A percentile compares a stretch with the other conserved stretches of the same genome.
Conservation (phyloP, 2,888 invertebrate species). For the Phyllotreta cruciferae region DNA sequence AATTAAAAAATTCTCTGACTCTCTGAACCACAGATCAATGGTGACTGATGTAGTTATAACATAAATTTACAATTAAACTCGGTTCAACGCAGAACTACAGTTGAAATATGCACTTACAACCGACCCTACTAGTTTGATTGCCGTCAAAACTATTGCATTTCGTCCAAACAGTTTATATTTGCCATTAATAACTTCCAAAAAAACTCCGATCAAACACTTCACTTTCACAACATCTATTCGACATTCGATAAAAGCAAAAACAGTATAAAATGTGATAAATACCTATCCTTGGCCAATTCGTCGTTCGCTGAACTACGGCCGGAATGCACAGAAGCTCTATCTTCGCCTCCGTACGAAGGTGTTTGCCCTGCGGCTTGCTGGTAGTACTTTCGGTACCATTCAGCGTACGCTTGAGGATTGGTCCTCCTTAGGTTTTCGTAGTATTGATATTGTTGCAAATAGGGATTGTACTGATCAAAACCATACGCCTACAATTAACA, state of each 20-base stretch:
- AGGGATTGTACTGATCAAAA: slow-evolving; percentile 67
- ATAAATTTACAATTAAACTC: too few relatives aligned
- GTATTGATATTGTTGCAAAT: slow-evolving; percentile 72
- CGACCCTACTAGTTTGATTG: too few relatives aligned
- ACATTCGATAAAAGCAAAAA: background rate
- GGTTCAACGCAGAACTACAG: too few relatives aligned
- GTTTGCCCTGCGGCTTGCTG: slow-evolving; percentile 52
- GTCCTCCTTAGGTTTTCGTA: slow-evolving; percentile 78
- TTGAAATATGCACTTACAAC: too few relatives aligned
- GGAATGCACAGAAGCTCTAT: slow-evolving; percentile 81
- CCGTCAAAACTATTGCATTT: too few relatives aligned
- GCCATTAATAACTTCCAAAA: slow-evolving; percentile 7
- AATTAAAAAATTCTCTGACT: too few relatives aligned
- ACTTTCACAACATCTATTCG: slow-evolving; percentile 17
- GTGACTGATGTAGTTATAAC: too few relatives aligned
- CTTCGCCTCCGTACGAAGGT: slow-evolving; percentile 63
- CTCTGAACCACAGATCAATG: too few relatives aligned
- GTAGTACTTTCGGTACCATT: slow-evolving; percentile 77
- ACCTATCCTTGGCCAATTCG: slow-evolving; percentile 65
- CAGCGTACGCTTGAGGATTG: slow-evolving; percentile 81
- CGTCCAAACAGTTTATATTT: slow-evolving; percentile 4
- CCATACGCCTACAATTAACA: slow-evolving; percentile 52
- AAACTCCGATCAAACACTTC: slow-evolving; percentile 10
- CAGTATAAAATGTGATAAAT: slow-evolving; percentile 51
- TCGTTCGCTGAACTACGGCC: slow-evolving; percentile 83